These are phyloP conservation scores for Bombus cullumanus DNA, from an alignment of 1,140 invertebrate species.

Conservation along the genomic window DNA sequence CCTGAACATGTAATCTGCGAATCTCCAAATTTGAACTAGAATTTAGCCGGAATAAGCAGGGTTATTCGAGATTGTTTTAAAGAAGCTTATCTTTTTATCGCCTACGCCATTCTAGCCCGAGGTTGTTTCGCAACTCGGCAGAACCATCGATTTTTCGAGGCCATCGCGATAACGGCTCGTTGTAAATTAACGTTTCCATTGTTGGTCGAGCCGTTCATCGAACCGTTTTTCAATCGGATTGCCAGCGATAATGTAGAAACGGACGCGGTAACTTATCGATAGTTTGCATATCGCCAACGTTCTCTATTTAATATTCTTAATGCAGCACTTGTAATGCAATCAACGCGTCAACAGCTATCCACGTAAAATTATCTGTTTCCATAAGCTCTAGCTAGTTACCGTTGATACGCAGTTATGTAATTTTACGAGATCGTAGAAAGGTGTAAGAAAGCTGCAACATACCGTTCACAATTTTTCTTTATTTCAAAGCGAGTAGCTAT, in stretches of 20 bases:
- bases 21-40: not conserved
- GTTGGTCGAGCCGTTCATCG: slow-evolving; percentile 2
- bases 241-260: slow-evolving; percentile 12
- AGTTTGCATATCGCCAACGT: not conserved
- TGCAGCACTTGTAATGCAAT: not conserved
- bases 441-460: not conserved
- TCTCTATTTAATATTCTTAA: not conserved
- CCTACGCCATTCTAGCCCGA: not conserved
- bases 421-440: not conserved
- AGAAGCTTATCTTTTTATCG: not conserved
- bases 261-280: not conserved
- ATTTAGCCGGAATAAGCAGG: not conserved
- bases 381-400: not conserved
- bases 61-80: not conserved
- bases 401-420: not conserved
- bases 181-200: slow-evolving; percentile 49
- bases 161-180: not conserved
- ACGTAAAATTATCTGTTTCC: not conserved
- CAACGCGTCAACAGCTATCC: not conserved
- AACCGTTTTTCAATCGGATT: not conserved
- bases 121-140: slow-evolving; percentile 15
- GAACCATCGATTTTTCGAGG: slow-evolving; percentile 18
- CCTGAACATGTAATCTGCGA: not conserved
- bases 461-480: not conserved
- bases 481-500: not conserved